Conservation (phyloP, 2,113 vertebrate species). For the Mirza zaza region DNA sequence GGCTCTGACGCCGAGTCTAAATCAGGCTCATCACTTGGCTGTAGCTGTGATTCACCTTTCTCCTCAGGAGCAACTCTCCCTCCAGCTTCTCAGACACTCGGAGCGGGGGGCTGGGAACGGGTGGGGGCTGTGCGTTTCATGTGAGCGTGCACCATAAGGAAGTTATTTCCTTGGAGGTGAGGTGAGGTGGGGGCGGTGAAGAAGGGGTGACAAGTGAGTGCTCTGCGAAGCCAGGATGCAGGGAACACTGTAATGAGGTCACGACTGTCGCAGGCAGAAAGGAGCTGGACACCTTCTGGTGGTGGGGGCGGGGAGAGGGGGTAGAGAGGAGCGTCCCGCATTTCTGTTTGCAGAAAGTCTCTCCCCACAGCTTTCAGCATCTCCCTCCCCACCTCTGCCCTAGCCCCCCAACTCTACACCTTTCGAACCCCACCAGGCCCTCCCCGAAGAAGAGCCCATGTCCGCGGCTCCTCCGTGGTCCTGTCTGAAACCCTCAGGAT, state of each 20-base stretch:
- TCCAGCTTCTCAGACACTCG: not conserved
- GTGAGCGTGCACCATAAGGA: not conserved
- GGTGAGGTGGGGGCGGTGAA: not conserved
- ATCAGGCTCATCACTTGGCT: constrained; percentile 61
- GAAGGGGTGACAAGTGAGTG: not conserved
- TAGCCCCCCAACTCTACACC: not conserved
- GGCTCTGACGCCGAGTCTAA: constrained; percentile 68
- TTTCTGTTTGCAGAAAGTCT: constrained; percentile 26
- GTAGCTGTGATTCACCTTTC: constrained; percentile 52
- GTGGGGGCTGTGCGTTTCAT: not conserved
- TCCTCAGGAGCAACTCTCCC: not conserved
- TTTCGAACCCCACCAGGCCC: not conserved
- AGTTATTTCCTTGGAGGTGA: not conserved
- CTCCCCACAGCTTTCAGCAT: not conserved
- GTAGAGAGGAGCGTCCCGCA: not conserved
- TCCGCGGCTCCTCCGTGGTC: constrained; percentile 49
- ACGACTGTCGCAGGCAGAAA: constrained; percentile 61
- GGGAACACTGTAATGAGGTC: constrained; percentile 70
- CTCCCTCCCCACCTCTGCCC: not conserved
- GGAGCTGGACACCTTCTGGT: constrained; percentile 56
- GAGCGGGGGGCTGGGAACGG: not conserved
- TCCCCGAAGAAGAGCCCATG: not conserved
- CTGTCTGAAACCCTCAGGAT: constrained; percentile 57
- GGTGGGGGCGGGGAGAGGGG: not conserved
- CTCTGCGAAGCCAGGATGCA: constrained; percentile 34